These are phyloP conservation scores for Trinectes maculatus DNA, from an alignment of 2,113 vertebrate species.

Conservation along the genomic window DNA sequence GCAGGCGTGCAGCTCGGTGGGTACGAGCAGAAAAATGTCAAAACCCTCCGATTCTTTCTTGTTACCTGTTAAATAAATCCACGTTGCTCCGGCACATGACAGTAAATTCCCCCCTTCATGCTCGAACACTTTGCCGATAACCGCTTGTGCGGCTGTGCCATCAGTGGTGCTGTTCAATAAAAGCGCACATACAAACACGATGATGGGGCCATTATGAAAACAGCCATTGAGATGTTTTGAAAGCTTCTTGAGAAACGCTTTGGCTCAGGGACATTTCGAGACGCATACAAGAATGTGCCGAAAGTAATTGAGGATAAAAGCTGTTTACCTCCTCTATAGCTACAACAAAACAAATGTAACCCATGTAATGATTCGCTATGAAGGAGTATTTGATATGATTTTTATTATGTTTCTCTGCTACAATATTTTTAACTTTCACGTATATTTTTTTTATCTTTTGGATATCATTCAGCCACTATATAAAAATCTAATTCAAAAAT, in stretches of 20 bases:
- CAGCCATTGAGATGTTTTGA: constrained; percentile 58
- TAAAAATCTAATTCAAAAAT: constrained; percentile 14
- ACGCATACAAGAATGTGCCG: constrained; percentile 45
- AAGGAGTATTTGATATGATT: constrained; percentile 8
- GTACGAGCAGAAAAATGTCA: no score
- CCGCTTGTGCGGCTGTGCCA: constrained; percentile 46
- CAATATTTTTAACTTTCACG: constrained; percentile 2
- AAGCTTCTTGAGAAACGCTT: constrained; percentile 43
- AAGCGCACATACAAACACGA: constrained; percentile 45
- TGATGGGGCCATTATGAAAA: constrained; percentile 63
- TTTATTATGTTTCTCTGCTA: constrained; percentile 30
- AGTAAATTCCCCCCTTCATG: constrained; percentile 1
- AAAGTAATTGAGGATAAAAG: constrained; percentile 61
- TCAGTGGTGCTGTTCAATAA: constrained; percentile 38
- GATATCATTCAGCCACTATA: constrained; percentile 14
- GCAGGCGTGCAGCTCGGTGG: background rate
- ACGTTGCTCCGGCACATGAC: constrained; percentile 5
- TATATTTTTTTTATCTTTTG: background rate
- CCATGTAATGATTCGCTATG: constrained; percentile 1
- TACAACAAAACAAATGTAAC: constrained; percentile 9
- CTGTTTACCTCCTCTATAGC: constrained; percentile 14
- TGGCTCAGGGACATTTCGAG: constrained; percentile 64
- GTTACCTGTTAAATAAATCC: background rate
- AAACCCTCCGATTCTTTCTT: constrained; percentile 11
- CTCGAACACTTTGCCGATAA: constrained; percentile 35